Percentiles rank a stretch among this genome's conserved stretches.
Conservation (phyloP, 2,888 invertebrate species). For the Scelioninae gen. 1 region DNA sequence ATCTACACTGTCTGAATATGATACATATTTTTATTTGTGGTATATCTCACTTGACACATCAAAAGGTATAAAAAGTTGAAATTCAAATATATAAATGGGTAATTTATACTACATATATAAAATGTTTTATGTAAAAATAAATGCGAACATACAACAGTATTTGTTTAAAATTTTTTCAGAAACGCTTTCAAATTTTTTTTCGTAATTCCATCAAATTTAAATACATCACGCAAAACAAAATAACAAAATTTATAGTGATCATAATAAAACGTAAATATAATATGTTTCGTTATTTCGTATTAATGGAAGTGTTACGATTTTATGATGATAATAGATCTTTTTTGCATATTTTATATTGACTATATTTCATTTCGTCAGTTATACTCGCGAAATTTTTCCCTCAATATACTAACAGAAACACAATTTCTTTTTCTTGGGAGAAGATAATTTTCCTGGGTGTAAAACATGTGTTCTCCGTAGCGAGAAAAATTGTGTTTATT, state of each 20-base stretch:
- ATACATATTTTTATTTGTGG: neutral
- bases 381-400: too few relatives aligned
- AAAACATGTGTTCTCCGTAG: too few relatives aligned
- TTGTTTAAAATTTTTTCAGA: neutral
- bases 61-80: neutral
- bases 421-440: neutral
- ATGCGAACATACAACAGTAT: neutral
- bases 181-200: neutral
- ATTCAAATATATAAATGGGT: neutral
- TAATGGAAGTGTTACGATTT: neutral
- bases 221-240: neutral
- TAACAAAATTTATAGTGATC: neutral
- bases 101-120: neutral
- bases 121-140: too few relatives aligned
- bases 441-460: too few relatives aligned
- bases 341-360: neutral
- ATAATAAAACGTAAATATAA: slow-evolving; percentile 1
- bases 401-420: too few relatives aligned
- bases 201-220: neutral
- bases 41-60: neutral
- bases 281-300: neutral
- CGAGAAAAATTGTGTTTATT: too few relatives aligned
- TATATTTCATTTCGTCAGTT: neutral
- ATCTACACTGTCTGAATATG: neutral
- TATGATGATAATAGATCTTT: slow-evolving; percentile 1